Evolutionary conservation across 2,797 vertebrate genomes (phyloP), one percentile per base, ranked within the genome.

Genomic region (Bradypodion ventrale): DNA sequence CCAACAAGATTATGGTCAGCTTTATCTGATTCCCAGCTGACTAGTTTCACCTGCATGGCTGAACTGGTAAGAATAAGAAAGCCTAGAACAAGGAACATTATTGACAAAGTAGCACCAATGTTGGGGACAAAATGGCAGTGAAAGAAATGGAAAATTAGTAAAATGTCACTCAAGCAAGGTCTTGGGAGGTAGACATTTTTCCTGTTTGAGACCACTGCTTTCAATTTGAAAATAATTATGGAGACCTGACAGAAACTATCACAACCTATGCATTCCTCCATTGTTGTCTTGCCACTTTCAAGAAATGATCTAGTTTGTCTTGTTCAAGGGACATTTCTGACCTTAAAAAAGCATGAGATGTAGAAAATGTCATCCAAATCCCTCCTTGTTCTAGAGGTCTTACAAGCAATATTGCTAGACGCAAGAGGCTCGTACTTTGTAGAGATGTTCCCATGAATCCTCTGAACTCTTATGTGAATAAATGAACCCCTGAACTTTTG

Each of bases 401-500:
- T 56, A 52, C 21, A 68, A 76, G 63, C 74, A 69, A 87, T 83
- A 78, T 68, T 12, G 23, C 12, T 82, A 27, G 27, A 75, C 29
- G 23, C 72, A 21, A 80, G 85, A 79, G 78, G 72, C 44, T 5
- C 82, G 46, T 85, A 37, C 85, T 79, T 73, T 66, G 52, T 35
- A 40, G 66, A 87, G 21, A 7, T n/a, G 7, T 81, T 89, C 89
- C n/a, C 80, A 27, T 62, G 10, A 66, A 90, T 52, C 16, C 8
- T 83, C 75, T 91, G 84, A 85, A 85, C 27, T 77, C 52, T 19
- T 87, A 0, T 78, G 25, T 37, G 90, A 29, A 4, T 63, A 23
- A 25, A 52, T 85, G 87, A 88, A 21, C 62, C 46, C 65, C 6
- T 32, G 78, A 89, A 78, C n/a, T 87, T 89, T 87, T 37, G 82